Base-by-base conservation (phyloP, 2,888 invertebrate species). In the Ochropleura leucogaster region DNA sequence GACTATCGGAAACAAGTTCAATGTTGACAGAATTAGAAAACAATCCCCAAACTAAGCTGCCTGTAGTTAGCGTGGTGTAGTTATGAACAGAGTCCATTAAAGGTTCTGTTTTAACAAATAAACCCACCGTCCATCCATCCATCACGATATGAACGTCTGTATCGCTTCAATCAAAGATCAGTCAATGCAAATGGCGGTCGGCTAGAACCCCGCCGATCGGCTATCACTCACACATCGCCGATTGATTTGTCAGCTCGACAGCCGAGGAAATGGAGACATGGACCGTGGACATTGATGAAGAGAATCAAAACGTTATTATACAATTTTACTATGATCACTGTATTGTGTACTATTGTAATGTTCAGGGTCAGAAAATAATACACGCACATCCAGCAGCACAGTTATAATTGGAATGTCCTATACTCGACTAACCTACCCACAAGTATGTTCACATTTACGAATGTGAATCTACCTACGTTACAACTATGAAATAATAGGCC, bases 231-330 rank as follows among this genome's bases (percentile, higher is more conserved):
- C 65, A 72, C 49, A 73, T 40, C 44, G 57, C 16, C 69, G 79
- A 83, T 82, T 83, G 82, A 82, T 83, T 82, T 83, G 83, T 82
- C 83, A 83, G 82, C n/a, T 53, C 20, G 79, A 68, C 71, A 55
- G 60, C 62, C 57, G 53, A 67, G 49, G 79, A 82, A 82, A 67
- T 74, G 55, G 60, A 74, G 49, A 67, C 66, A 44, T 64, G 51
- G 51, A 5, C 44, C 18, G 7, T 65, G 42, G 20, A 65, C 64
- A 62, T 63, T 63, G 62, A 82, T 66, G 49, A 51, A 55, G 44
- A 66, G 49, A 67, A 74, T 53, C 46, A 71, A 70, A 60, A 49
- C 8, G 14, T 14, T 46, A 46, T 9, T 57, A 72, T 42, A 42
- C 20, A 8, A 57, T 63, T 5, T 4, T 59, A 8, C 16, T 5